Conservation (phyloP, 2,888 invertebrate genomes). For the Mystacides longicornis region DNA sequence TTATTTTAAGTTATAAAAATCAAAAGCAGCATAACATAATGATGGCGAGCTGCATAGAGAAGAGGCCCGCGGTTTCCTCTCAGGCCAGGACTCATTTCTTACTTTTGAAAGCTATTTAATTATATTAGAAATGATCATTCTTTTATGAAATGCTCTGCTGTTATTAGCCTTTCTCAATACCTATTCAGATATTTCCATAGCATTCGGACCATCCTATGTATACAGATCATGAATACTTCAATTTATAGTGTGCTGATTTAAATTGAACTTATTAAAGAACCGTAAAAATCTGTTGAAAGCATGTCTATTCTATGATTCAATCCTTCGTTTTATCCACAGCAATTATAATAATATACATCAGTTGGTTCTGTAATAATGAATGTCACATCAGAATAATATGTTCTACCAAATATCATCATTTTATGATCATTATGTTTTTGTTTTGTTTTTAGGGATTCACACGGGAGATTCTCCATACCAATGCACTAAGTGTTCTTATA, state of each 20-base stretch:
- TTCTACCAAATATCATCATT: neutral
- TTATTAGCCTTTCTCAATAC: too few species aligned
- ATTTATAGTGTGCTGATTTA: neutral
- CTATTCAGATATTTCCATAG: too few species aligned
- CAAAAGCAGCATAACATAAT: too few species aligned
- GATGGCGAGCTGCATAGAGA: too few species aligned
- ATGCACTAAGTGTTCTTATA: conserved; percentile 50
- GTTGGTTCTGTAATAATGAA: too few species aligned
- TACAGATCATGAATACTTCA: neutral
- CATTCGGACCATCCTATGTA: neutral
- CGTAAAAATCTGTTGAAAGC: neutral
- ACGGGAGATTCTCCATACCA: conserved; percentile 39
- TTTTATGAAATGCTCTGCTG: too few species aligned
- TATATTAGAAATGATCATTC: too few species aligned
- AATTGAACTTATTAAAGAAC: neutral
- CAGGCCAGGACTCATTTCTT: too few species aligned
- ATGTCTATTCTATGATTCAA: neutral
- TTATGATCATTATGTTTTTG: neutral
- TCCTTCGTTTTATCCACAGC: neutral
- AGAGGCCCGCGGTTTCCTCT: too few species aligned
- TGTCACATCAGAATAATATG: neutral
- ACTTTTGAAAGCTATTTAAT: too few species aligned
- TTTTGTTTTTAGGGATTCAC: conserved; percentile 32
- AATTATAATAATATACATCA: neutral
- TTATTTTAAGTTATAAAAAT: too few species aligned